Percentiles rank a stretch among this genome's conserved stretches.
Conservation (phyloP, 2,797 vertebrate genomes). For the Caiman crocodilus region DNA sequence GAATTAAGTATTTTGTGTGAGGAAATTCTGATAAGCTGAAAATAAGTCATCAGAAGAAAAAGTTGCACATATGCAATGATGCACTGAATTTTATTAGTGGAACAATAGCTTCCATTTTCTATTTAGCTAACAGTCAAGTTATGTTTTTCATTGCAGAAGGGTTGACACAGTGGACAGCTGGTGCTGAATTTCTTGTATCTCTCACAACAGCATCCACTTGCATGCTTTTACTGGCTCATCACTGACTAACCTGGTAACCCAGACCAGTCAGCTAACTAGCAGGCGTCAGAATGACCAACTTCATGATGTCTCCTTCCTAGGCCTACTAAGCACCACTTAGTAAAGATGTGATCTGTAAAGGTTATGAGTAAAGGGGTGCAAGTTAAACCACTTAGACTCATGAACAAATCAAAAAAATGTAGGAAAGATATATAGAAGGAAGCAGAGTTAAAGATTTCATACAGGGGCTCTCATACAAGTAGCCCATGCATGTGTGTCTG, state of each 20-base stretch:
- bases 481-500: not conserved
- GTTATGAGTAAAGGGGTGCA: not conserved
- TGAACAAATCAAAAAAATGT: not conserved
- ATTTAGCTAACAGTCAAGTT: not conserved
- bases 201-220: no score
- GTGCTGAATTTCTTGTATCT: not conserved
- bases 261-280: rapidly evolving
- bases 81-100: not conserved
- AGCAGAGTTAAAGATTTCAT: not conserved
- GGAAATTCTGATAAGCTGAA: not conserved
- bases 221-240: not conserved
- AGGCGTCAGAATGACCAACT: not conserved
- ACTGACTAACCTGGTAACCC: not conserved
- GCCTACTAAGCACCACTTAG: not conserved
- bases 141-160: not conserved
- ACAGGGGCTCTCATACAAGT: not conserved
- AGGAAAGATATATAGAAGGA: not conserved
- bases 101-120: not conserved
- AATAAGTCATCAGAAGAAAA: not conserved
- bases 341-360: not conserved
- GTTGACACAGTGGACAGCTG: not conserved
- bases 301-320: not conserved
- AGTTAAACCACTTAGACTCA: not conserved
- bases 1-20: not conserved
- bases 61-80: rapidly evolving